Base-by-base conservation (phyloP, 2,888 invertebrate genomes). In the Polydrusus tereticollis region DNA sequence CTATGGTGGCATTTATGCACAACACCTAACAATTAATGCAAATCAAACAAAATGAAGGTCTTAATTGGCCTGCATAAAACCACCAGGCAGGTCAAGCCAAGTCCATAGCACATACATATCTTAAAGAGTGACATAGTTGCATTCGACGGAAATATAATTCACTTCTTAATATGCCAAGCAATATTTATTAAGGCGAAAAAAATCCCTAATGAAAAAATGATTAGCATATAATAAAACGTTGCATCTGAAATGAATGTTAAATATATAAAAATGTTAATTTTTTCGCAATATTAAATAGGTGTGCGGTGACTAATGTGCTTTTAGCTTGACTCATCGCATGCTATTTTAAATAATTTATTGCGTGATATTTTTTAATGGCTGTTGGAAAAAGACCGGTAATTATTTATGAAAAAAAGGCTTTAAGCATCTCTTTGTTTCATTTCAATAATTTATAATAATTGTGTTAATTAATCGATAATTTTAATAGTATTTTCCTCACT, bases 141-240 rank as follows among this genome's bases (percentile, higher is more conserved):
- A 52, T 16, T 29, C 26, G 50, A n/a, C 67, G 68, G 69, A 71
- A 71, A 33, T 20, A 33, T 57, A 67, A 67, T 67, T 66, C n/a
- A 38, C 38, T 38, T 38, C 5, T 47, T 71, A 57, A 60, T 66
- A 58, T 41, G 60, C 23, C n/a, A 43, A 8, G 50, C 41, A 70
- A 71, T n/a, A n/a, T n/a, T 71, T 66, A 71, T 29, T 43, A 67
- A 59, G 65, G 71, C 18, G 67, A 67, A 72, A 65, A 71, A 72
- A 66, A 62, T 72, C 18, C 43, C 72, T 67, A 67, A 72, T 67
- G 67, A 68, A 72, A 68, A 68, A 71, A n/a, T n/a, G 41, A 73
- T 73, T 73, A 65, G 66, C 73, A 73, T 73, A 73, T 68, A 72
- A 72, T 69, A 72, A 72, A 41, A 65, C 60, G 62, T 69, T 73